phyloP scores from a whole-genome alignment of 2,113 vertebrate genomes.

The Laterallus jamaicensis region DNA sequence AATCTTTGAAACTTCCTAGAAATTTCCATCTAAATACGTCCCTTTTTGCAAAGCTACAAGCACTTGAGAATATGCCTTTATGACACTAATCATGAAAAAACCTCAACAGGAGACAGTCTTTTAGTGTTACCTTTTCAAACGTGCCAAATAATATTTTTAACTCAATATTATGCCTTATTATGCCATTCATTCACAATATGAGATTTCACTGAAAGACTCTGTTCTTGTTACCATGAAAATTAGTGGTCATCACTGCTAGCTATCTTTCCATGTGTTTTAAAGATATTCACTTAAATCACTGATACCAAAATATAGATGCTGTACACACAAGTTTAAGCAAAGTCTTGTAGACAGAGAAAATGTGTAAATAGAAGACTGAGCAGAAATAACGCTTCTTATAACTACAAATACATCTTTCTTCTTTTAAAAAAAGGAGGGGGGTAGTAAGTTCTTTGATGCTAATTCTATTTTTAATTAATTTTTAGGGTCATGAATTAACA shows the following conservation, averaged over 20 bases:
- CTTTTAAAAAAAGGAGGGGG: background rate
- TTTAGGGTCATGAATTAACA: slow-evolving; percentile 26
- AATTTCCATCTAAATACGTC: background rate
- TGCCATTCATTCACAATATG: background rate
- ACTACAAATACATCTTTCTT: background rate
- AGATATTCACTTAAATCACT: background rate
- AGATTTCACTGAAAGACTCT: background rate
- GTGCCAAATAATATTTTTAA: background rate
- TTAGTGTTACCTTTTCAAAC: background rate
- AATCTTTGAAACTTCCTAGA: background rate
- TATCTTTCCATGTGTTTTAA: background rate
- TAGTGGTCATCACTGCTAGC: background rate
- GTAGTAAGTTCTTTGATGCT: background rate
- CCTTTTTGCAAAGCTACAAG: background rate
- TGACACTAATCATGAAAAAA: background rate
- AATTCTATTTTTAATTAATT: slow-evolving; percentile 63
- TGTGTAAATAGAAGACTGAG: background rate
- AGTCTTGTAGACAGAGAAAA: background rate
- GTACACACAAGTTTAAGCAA: background rate
- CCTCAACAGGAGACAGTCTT: background rate
- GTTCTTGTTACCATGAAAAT: background rate
- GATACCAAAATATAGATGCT: background rate
- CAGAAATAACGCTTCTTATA: background rate
- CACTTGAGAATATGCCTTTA: background rate
- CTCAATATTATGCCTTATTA: background rate